phyloP scores from a whole-genome alignment of 2,888 invertebrate species.

The Platycheirus albimanus region DNA sequence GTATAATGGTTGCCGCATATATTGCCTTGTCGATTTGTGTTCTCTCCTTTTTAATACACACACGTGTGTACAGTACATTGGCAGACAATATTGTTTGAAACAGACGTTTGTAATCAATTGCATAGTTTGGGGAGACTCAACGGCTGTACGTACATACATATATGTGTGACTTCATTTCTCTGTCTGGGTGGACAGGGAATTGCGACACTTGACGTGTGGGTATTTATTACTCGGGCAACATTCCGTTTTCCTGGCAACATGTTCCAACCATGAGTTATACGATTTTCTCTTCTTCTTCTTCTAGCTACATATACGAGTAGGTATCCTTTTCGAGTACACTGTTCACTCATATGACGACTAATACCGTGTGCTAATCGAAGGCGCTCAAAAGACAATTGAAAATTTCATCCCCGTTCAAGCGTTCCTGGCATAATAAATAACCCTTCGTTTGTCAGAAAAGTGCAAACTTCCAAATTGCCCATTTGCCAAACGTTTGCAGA shows the following conservation, averaged over 20 bases:
- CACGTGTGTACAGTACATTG: not conserved
- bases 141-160: too few species aligned
- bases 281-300: conserved; percentile 2
- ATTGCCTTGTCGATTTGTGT: conserved; percentile 47
- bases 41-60: not conserved
- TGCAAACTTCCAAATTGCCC: conserved; percentile 51
- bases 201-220: conserved; percentile 47
- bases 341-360: conserved; percentile 27
- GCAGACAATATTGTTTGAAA: conserved; percentile 39
- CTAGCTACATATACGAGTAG: too few species aligned
- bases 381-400: conserved; percentile 56
- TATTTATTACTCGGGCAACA: conserved; percentile 68
- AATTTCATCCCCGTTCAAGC: conserved; percentile 25
- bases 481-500: conserved; percentile 42
- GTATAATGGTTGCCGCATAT: conserved; percentile 58
- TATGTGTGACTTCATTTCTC: not conserved
- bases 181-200: conserved; percentile 40
- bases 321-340: not conserved
- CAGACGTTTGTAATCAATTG: conserved; percentile 51
- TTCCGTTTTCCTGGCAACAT: conserved; percentile 65
- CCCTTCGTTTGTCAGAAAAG: conserved; percentile 53
- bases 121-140: conserved; percentile 22
- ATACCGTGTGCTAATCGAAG: conserved; percentile 55
- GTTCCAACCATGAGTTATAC: conserved; percentile 60
- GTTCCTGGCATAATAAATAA: conserved; percentile 41